Base-by-base conservation (phyloP, 2,797 vertebrate species). In the Bufotes viridis region DNA sequence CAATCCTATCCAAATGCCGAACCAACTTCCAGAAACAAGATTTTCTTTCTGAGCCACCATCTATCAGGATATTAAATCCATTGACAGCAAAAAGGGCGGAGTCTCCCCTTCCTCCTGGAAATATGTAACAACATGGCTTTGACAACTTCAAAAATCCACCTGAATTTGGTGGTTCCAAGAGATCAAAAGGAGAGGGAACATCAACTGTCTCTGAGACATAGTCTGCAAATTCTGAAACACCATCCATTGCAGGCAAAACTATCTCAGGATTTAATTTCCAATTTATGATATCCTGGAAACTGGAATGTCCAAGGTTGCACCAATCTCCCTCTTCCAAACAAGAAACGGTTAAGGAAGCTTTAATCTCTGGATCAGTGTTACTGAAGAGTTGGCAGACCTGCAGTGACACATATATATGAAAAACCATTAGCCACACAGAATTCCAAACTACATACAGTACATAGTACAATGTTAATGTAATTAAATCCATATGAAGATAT, bases 21-120 rank as follows among this genome's bases (percentile, higher is more conserved):
- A 99, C 98, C 91, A 99, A 95, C 93, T 99, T 99, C 98, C 98
- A 99, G 93, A 99, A 99, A 92, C 98, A 99, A 69, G 98, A 97
- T 90, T 97, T 98, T 65, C 96, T 95, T 49, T 99, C 98, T 0
- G 98, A 99, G 82, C 98, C 98, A 24, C 98, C 98, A 8, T 99
- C 98, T 55, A 99, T 96, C 85, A 99, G 95, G 92, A 99, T 98
- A 90, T 99, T 99, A 94, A 99, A 99, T 53, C 98, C 98, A 11
- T 99, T 99, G 81, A 99, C 97, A 7, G 98, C 98, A 82, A 99
- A 99, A 87, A 99, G 95, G 63, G 98, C 98, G 0, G 98, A 99
- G 93, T 99, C 98, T 7, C 98, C 98, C 26, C 98, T 95, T 86
- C 98, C 98, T 51, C 98, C 98, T 0, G 98, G 98, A 90, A 99